Evolutionary conservation across 2,113 vertebrate genomes (phyloP).

Genomic region (Brachirus orientalis): DNA sequence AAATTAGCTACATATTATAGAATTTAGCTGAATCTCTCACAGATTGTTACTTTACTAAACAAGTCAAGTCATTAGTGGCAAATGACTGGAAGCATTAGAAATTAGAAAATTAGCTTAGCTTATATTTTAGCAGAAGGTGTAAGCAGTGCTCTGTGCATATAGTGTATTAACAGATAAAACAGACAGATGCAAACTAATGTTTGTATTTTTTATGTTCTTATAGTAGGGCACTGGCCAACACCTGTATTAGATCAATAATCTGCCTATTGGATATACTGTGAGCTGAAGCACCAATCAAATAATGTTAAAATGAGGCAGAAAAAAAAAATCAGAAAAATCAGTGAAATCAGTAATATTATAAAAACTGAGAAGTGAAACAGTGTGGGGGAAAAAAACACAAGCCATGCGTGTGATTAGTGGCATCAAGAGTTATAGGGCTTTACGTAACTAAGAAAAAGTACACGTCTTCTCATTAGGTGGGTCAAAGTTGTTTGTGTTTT

Average conservation of each 20-base stretch:
- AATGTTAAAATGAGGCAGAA: too few species aligned
- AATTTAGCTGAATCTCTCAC: too few species aligned
- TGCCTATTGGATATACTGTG: too few species aligned
- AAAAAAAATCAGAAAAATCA: too few species aligned
- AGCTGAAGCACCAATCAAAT: too few species aligned
- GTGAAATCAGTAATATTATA: slow-evolving; percentile 24
- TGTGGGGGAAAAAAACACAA: not conserved
- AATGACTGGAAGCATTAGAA: too few species aligned
- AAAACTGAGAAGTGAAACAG: slow-evolving; percentile 3
- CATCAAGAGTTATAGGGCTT: slow-evolving; percentile 17
- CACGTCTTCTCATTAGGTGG: slow-evolving; percentile 68
- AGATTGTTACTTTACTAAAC: too few species aligned
- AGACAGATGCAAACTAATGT: not conserved
- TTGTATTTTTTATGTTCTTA: not conserved
- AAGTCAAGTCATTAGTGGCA: too few species aligned
- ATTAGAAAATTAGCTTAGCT: too few species aligned
- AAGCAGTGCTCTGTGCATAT: not conserved
- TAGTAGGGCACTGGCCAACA: not conserved
- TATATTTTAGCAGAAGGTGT: too few species aligned
- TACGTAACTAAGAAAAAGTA: slow-evolving; percentile 40
- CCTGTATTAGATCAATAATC: slow-evolving; percentile 2
- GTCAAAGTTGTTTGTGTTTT: slow-evolving; percentile 63
- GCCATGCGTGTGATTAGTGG: slow-evolving; percentile 52
- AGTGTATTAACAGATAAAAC: not conserved
- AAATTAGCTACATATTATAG: too few species aligned